Evolutionary conservation across 35 echinoderm and acorn worm species (phyloP).

Genomic region (Amphiura filiformis): DNA sequence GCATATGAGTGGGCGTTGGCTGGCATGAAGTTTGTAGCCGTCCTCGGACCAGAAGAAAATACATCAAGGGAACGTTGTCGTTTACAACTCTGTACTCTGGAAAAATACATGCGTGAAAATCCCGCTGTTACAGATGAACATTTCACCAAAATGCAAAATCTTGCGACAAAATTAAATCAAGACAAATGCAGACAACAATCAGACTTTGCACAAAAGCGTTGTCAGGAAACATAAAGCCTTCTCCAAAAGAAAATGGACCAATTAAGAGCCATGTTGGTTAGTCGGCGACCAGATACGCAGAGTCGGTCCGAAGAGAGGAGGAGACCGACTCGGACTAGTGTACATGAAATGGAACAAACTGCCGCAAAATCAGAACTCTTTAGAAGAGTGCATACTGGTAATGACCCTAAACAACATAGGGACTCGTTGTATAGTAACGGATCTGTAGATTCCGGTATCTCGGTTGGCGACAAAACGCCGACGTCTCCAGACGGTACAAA

Average conservation of each 20-base stretch:
- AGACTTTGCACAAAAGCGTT: conserved; percentile 56
- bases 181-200: conserved; percentile 71
- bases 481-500: not conserved
- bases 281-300: not conserved
- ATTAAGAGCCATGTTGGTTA: conserved; percentile 23
- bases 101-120: conserved; percentile 60
- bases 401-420: conserved; percentile 40
- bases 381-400: conserved; percentile 8
- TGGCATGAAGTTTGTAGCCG: conserved; percentile 72
- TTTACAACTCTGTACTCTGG: conserved; percentile 43
- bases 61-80: conserved; percentile 48
- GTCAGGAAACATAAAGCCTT: conserved; percentile 54
- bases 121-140: conserved; percentile 46
- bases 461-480: conserved; percentile 54
- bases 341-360: not conserved
- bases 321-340: not conserved
- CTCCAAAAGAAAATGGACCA: conserved; percentile 52
- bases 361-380: conserved; percentile 8
- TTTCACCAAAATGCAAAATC: conserved; percentile 35
- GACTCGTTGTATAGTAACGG: conserved; percentile 86
- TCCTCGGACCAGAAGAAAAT: conserved; percentile 53
- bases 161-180: conserved; percentile 49
- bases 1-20: conserved; percentile 71
- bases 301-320: not conserved
- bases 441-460: conserved; percentile 89